A percentile compares a stretch with the other conserved stretches of the same genome.
phyloP scores from a whole-genome alignment of 2,113 vertebrate genomes.

The Strix uralensis region DNA sequence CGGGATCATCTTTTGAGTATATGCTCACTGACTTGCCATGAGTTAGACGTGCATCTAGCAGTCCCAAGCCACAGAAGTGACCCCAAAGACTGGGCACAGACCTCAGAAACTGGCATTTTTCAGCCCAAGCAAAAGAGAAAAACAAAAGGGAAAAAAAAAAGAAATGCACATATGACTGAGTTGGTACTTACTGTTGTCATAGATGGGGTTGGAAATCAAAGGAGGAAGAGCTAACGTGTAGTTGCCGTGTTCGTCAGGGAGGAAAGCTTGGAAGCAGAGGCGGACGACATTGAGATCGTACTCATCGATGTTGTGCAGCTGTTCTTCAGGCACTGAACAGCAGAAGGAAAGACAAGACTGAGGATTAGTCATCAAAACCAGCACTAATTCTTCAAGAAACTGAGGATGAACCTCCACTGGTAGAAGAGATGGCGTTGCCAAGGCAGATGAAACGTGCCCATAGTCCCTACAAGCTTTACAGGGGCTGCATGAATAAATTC shows the following conservation, averaged over 20 bases:
- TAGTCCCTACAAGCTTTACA: background rate
- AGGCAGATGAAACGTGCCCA: fast-evolving
- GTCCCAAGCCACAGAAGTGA: background rate
- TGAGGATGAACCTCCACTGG: background rate
- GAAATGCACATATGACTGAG: background rate
- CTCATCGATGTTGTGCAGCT: slow-evolving; percentile 91
- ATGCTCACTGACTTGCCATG: fast-evolving
- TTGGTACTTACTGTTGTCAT: slow-evolving; percentile 93
- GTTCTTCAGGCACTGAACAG: slow-evolving; percentile 85
- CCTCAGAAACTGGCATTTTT: background rate
- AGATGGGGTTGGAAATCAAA: slow-evolving; percentile 95
- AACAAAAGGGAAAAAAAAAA: background rate
- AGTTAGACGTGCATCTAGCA: background rate
- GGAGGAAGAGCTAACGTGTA: slow-evolving; percentile 82
- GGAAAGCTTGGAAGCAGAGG: slow-evolving; percentile 93
- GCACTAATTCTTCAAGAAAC: background rate
- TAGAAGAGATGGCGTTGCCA: background rate
- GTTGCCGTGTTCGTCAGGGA: slow-evolving; percentile 86
- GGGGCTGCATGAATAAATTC: background rate
- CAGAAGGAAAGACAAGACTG: background rate
- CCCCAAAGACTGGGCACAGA: background rate
- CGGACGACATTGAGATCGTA: slow-evolving; percentile 97
- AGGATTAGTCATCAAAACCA: background rate
- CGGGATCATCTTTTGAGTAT: background rate
- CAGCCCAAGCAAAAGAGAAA: background rate